Evolutionary conservation across 2,113 vertebrate species (phyloP).

Genomic region (Etheostoma cragini): DNA sequence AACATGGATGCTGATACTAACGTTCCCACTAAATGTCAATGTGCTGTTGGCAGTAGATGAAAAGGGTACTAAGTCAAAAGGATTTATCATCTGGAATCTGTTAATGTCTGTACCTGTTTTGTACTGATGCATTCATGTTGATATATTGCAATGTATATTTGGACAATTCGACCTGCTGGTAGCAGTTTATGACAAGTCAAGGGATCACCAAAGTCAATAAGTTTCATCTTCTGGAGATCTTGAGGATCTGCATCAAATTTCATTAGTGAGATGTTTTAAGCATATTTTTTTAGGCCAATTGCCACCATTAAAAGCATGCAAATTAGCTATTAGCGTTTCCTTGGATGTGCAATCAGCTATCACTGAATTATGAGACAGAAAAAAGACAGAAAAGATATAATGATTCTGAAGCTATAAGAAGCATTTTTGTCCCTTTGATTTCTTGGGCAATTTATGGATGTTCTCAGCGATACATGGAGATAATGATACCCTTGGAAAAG

Average conservation of each 20-base stretch:
- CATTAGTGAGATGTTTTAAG: no score
- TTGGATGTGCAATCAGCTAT: not conserved
- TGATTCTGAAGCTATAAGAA: not conserved
- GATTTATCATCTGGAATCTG: not conserved
- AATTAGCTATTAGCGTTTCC: not conserved
- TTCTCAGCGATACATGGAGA: not conserved
- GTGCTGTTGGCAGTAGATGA: not conserved
- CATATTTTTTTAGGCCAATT: no score
- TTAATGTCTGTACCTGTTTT: not conserved
- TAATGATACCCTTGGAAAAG: conserved; percentile 13
- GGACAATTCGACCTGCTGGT: not conserved
- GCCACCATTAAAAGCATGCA: no score
- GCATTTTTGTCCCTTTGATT: not conserved
- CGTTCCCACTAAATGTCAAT: not conserved
- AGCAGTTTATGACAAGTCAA: not conserved
- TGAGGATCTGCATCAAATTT: not conserved
- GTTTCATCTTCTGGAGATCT: not conserved
- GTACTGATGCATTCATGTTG: not conserved
- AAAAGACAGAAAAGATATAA: not conserved
- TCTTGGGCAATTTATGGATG: not conserved
- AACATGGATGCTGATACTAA: not conserved
- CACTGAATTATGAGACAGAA: not conserved
- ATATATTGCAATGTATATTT: not conserved
- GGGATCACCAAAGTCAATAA: not conserved
- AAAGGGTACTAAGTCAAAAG: not conserved